These are phyloP conservation scores for Solenopsis fugax DNA, from an alignment of 1,140 invertebrate species.

Conservation along the genomic window DNA sequence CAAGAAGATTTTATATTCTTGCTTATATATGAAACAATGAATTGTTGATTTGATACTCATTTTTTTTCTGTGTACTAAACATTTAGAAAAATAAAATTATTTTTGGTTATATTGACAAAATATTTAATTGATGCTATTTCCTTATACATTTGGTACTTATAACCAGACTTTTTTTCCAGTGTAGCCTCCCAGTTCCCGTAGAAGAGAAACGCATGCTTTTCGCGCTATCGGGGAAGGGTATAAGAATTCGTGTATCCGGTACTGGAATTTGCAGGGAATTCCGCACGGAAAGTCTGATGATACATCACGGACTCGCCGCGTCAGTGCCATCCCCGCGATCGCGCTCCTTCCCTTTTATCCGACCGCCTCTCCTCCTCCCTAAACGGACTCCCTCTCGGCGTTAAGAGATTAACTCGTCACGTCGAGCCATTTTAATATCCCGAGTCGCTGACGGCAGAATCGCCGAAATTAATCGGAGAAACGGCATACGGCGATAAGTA, in stretches of 20 bases:
- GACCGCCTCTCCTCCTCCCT: constrained; percentile 49
- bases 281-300: constrained; percentile 72
- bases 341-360: constrained; percentile 65
- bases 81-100: too few relatives aligned
- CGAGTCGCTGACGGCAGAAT: constrained; percentile 63
- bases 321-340: constrained; percentile 63
- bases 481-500: constrained; percentile 73
- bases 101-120: too few relatives aligned
- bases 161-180: too few relatives aligned
- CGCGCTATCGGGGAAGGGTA: background rate
- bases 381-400: constrained; percentile 73
- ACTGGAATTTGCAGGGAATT: constrained; percentile 68
- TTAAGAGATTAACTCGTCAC: constrained; percentile 82
- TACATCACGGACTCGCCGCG: constrained; percentile 71
- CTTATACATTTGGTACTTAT: too few relatives aligned
- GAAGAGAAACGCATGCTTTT: constrained; percentile 22
- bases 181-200: background rate
- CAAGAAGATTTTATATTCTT: too few relatives aligned
- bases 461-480: constrained; percentile 71
- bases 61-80: too few relatives aligned
- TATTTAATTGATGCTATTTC: too few relatives aligned
- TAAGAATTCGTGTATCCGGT: constrained; percentile 63
- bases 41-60: too few relatives aligned
- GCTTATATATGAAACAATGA: too few relatives aligned
- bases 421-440: constrained; percentile 78